Percentiles rank a stretch among this genome's conserved stretches.
Conservation (phyloP, 2,797 vertebrate species). For the Taeniopygia guttata region DNA sequence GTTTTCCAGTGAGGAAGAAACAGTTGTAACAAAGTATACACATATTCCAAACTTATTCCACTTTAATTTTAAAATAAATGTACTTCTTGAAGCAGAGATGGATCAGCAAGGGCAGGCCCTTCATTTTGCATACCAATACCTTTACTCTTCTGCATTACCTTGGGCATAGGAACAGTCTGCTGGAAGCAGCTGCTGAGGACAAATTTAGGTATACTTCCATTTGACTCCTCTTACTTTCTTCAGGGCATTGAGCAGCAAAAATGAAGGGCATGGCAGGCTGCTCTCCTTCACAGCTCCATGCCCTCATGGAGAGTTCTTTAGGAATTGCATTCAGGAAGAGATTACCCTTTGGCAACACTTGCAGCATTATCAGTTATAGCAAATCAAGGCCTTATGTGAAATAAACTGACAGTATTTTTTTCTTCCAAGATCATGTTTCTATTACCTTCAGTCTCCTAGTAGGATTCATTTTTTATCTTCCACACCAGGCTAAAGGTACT, state of each 20-base stretch:
- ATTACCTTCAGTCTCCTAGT: background rate
- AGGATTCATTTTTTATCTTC: background rate
- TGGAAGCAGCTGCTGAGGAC: background rate
- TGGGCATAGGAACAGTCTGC: background rate
- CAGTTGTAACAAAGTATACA: background rate
- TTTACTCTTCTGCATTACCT: background rate
- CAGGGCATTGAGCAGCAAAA: background rate
- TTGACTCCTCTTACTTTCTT: background rate
- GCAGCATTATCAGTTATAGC: background rate
- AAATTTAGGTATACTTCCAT: background rate
- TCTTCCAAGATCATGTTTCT: background rate
- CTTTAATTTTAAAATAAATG: background rate
- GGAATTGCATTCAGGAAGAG: background rate
- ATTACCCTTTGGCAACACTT: background rate
- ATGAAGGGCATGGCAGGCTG: background rate
- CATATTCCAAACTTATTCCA: background rate
- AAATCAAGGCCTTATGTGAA: background rate
- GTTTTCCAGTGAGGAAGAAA: background rate
- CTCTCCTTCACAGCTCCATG: background rate
- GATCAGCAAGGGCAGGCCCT: background rate
- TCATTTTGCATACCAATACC: background rate
- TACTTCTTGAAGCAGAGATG: background rate
- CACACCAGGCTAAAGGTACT: background rate
- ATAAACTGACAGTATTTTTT: background rate
- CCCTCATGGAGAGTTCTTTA: background rate